Base-by-base conservation (phyloP, 1,140 invertebrate species). In the Grapholita molesta region DNA sequence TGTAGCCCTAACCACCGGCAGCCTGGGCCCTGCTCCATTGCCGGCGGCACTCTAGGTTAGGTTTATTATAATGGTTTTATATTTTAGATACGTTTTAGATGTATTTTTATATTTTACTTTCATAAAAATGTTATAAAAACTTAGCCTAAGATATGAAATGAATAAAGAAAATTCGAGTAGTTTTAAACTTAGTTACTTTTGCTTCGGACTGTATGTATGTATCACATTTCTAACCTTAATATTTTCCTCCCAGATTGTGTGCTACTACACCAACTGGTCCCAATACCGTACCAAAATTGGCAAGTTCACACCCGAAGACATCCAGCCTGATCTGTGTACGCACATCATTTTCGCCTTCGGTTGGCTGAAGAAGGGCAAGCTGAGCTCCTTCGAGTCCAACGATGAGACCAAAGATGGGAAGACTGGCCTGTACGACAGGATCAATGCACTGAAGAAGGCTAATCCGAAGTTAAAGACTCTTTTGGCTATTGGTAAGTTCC, bases 211-310 rank as follows among this genome's bases (percentile, higher is more conserved):
- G n/a, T n/a, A n/a, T n/a, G n/a, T n/a, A n/a, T n/a, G n/a, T n/a
- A n/a, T n/a, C n/a, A n/a, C n/a, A n/a, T n/a, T n/a, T n/a, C n/a
- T n/a, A n/a, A 68, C 11, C 28, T 24, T 64, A 25, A 64, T 57
- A 7, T 68, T 66, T 71, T 73, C 73, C 38, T 88, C 87, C 35
- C 92, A 96, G 94, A 93, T 98, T 67, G 97, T 98, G 1, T 99
- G 98, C 85, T 99, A 99, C 87, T 99, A 98, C 91, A 99, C 97
- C 18, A 99, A 99, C 92, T 99, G 98, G 98, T 98, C 98, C 0
- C 98, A 99, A 84, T 99, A 99, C 85, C 93, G 98, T 66, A 95
- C 96, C 0, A 99, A 98, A 85, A 93, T 97, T 68, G 98, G 97
- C 30, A 99, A 99, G 92, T 99, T 98, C 91, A 84, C 95, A 32